phyloP scores from a whole-genome alignment of 2,797 vertebrate genomes.

The Decapterus maruadsi region DNA sequence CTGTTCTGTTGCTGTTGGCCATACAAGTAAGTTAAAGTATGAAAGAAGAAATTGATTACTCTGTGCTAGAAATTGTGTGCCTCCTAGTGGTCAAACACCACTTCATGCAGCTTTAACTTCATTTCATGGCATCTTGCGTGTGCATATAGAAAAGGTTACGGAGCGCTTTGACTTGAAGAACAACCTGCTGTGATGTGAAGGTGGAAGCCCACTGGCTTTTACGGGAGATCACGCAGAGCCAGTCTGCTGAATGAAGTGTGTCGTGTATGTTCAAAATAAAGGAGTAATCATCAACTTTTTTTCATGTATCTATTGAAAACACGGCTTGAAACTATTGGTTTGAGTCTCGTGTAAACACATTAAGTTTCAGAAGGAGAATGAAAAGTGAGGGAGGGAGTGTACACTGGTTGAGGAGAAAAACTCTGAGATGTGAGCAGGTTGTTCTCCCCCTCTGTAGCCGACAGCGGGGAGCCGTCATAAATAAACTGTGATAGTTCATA shows the following conservation, averaged over 20 bases:
- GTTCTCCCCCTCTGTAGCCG: constrained; percentile 56
- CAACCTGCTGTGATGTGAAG: neutral
- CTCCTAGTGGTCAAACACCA: constrained; percentile 16
- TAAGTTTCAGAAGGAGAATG: no score
- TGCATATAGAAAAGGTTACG: constrained; percentile 9
- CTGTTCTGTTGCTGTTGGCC: neutral
- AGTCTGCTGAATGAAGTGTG: neutral
- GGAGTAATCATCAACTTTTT: no score
- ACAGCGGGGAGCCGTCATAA: constrained; percentile 76
- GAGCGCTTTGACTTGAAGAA: neutral
- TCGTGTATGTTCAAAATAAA: neutral
- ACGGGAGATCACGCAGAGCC: neutral
- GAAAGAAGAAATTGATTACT: neutral
- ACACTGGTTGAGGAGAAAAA: constrained; percentile 39
- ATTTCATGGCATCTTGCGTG: constrained; percentile 2
- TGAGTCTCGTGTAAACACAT: constrained; percentile 25
- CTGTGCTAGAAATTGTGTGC: neutral
- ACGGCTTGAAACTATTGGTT: constrained; percentile 27
- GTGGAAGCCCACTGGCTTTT: neutral
- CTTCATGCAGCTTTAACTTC: constrained; percentile 11
- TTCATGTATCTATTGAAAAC: neutral
- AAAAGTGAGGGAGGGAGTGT: constrained; percentile 13
- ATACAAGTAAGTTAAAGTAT: neutral
- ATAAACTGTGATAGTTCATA: constrained; percentile 81
- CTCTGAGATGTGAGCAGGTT: constrained; percentile 60